Conservation (phyloP, 2,888 invertebrate genomes). For the Polymixis lichenea region DNA sequence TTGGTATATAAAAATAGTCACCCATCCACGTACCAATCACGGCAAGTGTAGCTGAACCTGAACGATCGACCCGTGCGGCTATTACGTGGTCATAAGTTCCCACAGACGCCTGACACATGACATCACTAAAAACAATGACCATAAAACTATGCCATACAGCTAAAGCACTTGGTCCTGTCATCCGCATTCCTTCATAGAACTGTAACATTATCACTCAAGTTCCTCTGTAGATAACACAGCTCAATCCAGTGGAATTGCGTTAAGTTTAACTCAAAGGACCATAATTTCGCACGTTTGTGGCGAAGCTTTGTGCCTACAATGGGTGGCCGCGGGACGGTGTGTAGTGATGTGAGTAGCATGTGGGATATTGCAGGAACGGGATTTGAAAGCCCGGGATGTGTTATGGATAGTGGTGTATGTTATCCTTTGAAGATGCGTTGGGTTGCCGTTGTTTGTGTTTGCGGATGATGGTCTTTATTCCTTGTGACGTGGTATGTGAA, state of each 20-base stretch:
- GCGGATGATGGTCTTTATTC: constrained; percentile 14
- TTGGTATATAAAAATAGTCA: no score
- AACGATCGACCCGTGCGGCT: no score
- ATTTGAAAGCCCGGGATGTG: constrained; percentile 39
- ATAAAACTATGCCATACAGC: constrained; percentile 11
- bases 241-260: constrained; percentile 56
- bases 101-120: neutral
- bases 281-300: constrained; percentile 65
- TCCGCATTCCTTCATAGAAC: constrained; percentile 46
- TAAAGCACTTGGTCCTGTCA: constrained; percentile 34
- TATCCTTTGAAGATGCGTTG: constrained; percentile 43
- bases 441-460: constrained; percentile 34
- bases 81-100: no score
- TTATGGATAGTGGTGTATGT: constrained; percentile 7
- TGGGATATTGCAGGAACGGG: constrained; percentile 39
- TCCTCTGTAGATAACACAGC: constrained; percentile 44
- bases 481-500: neutral
- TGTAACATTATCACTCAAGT: constrained; percentile 55
- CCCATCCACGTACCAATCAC: no score
- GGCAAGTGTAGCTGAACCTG: no score
- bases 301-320: constrained; percentile 51
- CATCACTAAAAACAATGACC: neutral
- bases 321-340: constrained; percentile 37
- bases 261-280: constrained; percentile 66
- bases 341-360: constrained; percentile 41